Percentiles rank a stretch among this genome's conserved stretches.
Conservation (phyloP, 2,113 vertebrate species). For the Scopus umbretta region DNA sequence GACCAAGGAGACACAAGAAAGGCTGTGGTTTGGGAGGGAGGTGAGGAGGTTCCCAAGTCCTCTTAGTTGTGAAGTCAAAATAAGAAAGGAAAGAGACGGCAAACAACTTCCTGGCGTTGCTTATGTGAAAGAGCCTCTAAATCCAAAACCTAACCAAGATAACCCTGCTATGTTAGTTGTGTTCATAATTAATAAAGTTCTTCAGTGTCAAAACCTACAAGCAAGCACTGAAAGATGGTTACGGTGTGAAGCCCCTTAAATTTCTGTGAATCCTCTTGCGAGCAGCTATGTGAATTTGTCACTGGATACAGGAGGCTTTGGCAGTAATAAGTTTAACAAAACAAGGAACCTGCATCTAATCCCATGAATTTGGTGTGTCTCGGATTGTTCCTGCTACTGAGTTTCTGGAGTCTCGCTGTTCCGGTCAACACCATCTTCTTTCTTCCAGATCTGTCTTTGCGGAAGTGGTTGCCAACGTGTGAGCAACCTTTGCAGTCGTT, state of each 20-base stretch:
- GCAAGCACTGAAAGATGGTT: neutral
- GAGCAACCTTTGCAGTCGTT: neutral
- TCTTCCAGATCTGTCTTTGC: neutral
- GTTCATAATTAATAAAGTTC: neutral
- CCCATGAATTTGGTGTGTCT: neutral
- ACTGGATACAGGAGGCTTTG: neutral
- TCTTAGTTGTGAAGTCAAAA: neutral
- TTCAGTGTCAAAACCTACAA: neutral
- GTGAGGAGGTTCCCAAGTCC: neutral
- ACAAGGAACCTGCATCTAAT: neutral
- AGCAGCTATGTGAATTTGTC: neutral
- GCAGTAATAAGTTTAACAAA: neutral
- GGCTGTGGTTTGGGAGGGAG: neutral
- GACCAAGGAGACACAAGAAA: neutral
- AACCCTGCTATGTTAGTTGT: neutral
- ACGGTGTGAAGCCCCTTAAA: neutral
- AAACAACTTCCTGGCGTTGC: neutral
- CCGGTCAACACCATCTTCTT: neutral
- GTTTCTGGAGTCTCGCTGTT: neutral
- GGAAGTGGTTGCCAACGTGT: neutral
- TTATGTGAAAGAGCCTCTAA: neutral
- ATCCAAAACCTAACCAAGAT: neutral
- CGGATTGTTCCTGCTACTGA: neutral
- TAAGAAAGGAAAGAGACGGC: neutral
- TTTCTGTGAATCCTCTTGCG: neutral